Base-by-base conservation (phyloP, 2,797 vertebrate genomes). In the Serranus cabrilla region DNA sequence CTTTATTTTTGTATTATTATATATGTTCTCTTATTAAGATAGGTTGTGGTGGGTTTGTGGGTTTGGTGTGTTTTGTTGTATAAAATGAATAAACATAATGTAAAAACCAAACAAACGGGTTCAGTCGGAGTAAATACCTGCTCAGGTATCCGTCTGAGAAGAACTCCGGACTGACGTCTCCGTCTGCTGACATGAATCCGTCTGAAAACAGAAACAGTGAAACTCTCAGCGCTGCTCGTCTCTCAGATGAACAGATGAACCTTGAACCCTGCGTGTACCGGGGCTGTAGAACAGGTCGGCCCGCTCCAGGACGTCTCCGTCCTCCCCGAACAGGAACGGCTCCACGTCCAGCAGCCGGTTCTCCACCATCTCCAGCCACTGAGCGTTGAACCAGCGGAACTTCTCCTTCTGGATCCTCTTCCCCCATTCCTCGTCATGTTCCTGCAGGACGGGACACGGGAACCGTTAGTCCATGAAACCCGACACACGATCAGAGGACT, bases 321-420 rank as follows among this genome's bases (percentile, higher is more conserved):
- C 96, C 9, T 97, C 97, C 0, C 94, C 95, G 11, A 95, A 97
- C 69, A 97, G 82, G 68, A 94, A 96, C 52, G 95, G 92, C 31
- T 97, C 96, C 0, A 86, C 96, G 0, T 98, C 97, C 96, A 96
- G 87, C 83, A 96, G 95, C 5, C 95, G 94, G 85, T 95, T 97
- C 92, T 97, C 96, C 61, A 97, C 97, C 97, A 98, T 98, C 89
- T 99, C 97, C 81, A 99, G 83, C 97, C 97, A 98, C 91, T 98
- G 97, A 25, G 96, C 95, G 84, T 99, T 98, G 91, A 98, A 96
- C 96, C 96, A 97, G 59, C 97, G 94, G 71, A 99, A 98, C 86
- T 97, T 98, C 72, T 97, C 96, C 0, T 90, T 97, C 92, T 97
- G 97, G 88, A 98, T 97, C 93, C 96, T 97, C 87, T 95, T 96